Conservation (phyloP, 2,797 vertebrate species). For the Miichthys miiuy region DNA sequence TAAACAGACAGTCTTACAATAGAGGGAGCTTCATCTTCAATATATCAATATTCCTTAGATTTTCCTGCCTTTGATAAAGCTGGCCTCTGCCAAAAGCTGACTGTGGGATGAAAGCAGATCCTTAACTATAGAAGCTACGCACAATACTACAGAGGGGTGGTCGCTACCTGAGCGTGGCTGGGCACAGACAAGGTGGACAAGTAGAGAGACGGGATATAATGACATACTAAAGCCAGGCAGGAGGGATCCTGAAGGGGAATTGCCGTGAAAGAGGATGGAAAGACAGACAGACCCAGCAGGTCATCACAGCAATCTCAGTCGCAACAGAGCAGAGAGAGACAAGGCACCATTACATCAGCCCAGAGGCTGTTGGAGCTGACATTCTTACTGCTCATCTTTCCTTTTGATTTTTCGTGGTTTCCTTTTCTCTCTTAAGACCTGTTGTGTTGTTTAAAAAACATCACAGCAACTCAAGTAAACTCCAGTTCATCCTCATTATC, state of each 20-base stretch:
- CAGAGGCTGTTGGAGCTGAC: conserved; percentile 45
- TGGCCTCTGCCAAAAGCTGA: conserved; percentile 36
- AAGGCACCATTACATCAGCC: conserved; percentile 64
- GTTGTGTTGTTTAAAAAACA: conserved; percentile 40
- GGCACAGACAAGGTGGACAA: conserved; percentile 30
- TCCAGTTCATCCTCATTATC: conserved; percentile 58
- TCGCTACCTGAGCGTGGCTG: conserved; percentile 18
- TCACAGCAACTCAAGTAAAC: conserved; percentile 30
- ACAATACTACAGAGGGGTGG: conserved; percentile 22
- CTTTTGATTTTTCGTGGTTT: conserved; percentile 46
- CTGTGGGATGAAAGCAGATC: conserved; percentile 49
- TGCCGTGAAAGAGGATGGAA: conserved; percentile 31
- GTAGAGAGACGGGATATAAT: conserved; percentile 53
- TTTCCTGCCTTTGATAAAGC: conserved; percentile 52
- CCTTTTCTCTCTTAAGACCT: conserved; percentile 38
- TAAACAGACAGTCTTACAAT: conserved; percentile 20
- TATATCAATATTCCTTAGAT: conserved; percentile 26
- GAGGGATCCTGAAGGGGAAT: conserved; percentile 50
- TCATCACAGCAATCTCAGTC: conserved; percentile 64
- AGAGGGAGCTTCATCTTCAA: conserved; percentile 15
- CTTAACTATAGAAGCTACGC: conserved; percentile 32
- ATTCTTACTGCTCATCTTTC: conserved; percentile 36
- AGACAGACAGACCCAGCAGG: conserved; percentile 64
- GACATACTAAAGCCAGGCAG: conserved; percentile 55
- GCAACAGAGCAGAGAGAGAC: conserved; percentile 61